phyloP scores from a whole-genome alignment of 2,113 vertebrate genomes.

The Actenoides hombroni region DNA sequence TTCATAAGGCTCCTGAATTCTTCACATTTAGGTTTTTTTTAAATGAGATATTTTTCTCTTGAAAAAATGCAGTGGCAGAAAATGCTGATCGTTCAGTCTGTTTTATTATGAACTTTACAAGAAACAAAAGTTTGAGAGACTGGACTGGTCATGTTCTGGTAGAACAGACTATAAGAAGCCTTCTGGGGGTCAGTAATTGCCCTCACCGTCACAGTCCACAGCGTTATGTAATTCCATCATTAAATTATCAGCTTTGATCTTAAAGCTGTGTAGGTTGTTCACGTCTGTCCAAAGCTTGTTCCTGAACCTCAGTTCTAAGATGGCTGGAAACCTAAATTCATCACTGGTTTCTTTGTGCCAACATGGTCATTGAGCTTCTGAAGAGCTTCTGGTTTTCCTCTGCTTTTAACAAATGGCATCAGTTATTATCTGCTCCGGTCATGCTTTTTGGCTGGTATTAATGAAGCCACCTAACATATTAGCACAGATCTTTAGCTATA shows the following conservation, averaged over 20 bases:
- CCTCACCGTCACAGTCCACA: neutral
- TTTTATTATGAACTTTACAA: neutral
- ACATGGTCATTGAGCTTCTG: neutral
- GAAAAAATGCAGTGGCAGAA: neutral
- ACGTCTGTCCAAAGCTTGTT: neutral
- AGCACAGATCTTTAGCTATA: neutral
- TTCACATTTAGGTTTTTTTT: neutral
- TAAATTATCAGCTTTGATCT: neutral
- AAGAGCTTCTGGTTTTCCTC: neutral
- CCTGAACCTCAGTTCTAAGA: neutral
- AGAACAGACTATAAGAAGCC: neutral
- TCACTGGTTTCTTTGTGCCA: neutral
- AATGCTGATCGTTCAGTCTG: neutral
- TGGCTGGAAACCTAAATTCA: neutral
- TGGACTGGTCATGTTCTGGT: neutral
- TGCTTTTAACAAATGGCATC: conserved; percentile 2
- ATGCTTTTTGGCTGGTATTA: conserved; percentile 6
- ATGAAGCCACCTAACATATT: neutral
- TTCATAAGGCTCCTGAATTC: neutral
- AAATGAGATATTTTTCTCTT: neutral
- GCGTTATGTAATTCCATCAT: neutral
- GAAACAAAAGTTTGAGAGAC: neutral
- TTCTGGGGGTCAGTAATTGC: neutral
- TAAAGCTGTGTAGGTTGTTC: neutral
- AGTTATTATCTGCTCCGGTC: neutral